Base-by-base conservation (phyloP, 2,888 invertebrate genomes). In the Mystacides longicornis region DNA sequence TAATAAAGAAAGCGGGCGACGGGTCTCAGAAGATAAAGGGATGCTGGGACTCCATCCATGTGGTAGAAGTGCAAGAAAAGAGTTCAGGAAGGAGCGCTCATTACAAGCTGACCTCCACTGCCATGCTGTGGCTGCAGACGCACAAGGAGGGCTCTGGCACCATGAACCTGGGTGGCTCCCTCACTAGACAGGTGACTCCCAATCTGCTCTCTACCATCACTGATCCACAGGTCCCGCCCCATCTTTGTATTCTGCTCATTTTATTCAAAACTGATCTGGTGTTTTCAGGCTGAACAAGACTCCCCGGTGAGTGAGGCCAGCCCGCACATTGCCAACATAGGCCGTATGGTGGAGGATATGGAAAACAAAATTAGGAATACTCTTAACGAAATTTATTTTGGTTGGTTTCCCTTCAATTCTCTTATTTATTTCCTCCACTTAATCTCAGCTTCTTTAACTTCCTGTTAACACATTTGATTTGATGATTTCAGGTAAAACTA, bases 41-140 rank as follows among this genome's bases (percentile, higher is more conserved):
- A 1, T 98, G 98, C 73, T 99, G 99, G 99, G 99, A 99, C 71
- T 98, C 98, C 1, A 96, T 99, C 67, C 99, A 99, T 69, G 99
- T 99, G 0, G 93, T 99, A 16, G 99, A 99, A 75, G 97, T 99
- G 1, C 93, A 93, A 69, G 96, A 97, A 71, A 97, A 97, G 73
- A 87, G 93, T 49, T 89, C 89, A 21, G 96, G 96, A 0, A 82
- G 94, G 53, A 90, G 86, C 64, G 97, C 97, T 21, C 96, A 97
- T 71, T 99, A 99, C 71, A 99, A 99, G 78, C 81, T 99, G 67
- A 99, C 98, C 45, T 98, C 97, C 0, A 99, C 99, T 0, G 96
- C 94, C 0, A 99, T 99, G 98, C 75, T 99, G 57, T 99, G 99
- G 99, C 81, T 99, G 57, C 98, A 99, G 71, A 99, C 99, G 2